Percentiles rank a stretch among this genome's conserved stretches.
Conservation (phyloP, 2,888 invertebrate species). For the Tetramorium bicarinatum region DNA sequence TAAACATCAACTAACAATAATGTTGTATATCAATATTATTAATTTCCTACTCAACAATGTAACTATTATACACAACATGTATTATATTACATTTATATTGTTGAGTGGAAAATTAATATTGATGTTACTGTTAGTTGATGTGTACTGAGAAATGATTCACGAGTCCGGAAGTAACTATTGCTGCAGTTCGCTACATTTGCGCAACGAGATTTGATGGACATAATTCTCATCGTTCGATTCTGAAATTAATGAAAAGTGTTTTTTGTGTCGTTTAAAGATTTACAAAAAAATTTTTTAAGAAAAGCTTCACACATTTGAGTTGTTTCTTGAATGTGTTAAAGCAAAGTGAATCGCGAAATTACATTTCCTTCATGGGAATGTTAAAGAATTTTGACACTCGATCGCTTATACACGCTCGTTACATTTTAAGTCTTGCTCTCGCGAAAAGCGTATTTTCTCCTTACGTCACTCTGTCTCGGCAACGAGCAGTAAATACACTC, state of each 20-base stretch:
- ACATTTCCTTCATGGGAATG: neutral
- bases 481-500: constrained; percentile 73
- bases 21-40: too few species aligned
- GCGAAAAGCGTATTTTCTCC: constrained; percentile 67
- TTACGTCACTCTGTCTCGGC: constrained; percentile 59
- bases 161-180: constrained; percentile 17
- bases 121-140: too few species aligned
- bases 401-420: constrained; percentile 39
- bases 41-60: too few species aligned
- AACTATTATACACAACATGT: too few species aligned
- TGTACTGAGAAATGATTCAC: constrained; percentile 10
- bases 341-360: constrained; percentile 10
- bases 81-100: too few species aligned
- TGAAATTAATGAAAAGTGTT: neutral
- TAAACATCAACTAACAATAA: too few species aligned
- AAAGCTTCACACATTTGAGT: neutral
- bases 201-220: constrained; percentile 5
- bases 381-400: constrained; percentile 33
- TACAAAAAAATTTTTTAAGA: neutral
- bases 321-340: neutral
- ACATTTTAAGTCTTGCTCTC: constrained; percentile 63
- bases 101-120: too few species aligned
- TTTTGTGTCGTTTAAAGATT: neutral
- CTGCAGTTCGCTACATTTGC: constrained; percentile 20
- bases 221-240: constrained; percentile 9